These are phyloP conservation scores for Aphelenchoides avenae DNA, from an alignment of 1,140 invertebrate species.

Conservation along the genomic window DNA sequence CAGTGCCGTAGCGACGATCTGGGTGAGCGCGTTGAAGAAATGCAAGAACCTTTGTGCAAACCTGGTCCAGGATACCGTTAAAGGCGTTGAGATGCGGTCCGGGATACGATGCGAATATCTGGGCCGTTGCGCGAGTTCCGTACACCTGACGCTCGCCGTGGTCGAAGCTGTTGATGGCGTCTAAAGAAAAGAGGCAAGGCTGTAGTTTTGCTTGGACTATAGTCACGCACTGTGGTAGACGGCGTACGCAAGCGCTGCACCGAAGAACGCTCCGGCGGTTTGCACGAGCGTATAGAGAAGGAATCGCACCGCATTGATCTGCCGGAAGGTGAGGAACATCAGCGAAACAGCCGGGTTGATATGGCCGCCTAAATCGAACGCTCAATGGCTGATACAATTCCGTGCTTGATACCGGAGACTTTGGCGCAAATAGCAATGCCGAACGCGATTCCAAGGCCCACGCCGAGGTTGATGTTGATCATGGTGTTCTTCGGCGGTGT, in stretches of 20 bases:
- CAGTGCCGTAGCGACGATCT: conserved; percentile 44
- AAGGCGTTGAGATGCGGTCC: conserved; percentile 59
- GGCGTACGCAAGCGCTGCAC: conserved; percentile 54
- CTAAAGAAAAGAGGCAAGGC: conserved; percentile 36
- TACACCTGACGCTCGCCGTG: conserved; percentile 57
- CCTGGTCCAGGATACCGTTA: conserved; percentile 63
- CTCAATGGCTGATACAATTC: not conserved
- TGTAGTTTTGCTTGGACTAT: conserved; percentile 10
- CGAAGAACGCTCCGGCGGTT: conserved; percentile 65
- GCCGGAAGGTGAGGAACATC: conserved; percentile 62
- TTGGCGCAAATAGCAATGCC: conserved; percentile 43
- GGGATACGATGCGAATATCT: conserved; percentile 67
- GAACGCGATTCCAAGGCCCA: conserved; percentile 45
- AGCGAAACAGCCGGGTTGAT: conserved; percentile 66
- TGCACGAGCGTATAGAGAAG: conserved; percentile 64
- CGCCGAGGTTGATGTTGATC: conserved; percentile 41
- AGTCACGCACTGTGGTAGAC: conserved; percentile 61
- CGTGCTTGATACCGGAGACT: conserved; percentile 29
- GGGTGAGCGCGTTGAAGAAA: conserved; percentile 3
- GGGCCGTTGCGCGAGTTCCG: conserved; percentile 61
- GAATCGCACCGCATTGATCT: conserved; percentile 61
- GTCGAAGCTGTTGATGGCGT: conserved; percentile 62
- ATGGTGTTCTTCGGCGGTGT: conserved; percentile 23
- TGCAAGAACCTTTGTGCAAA: conserved; percentile 62
- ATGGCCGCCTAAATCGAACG: conserved; percentile 63